These are phyloP conservation scores for Drosophila maculinotata DNA, from an alignment of 2,888 invertebrate species.

Conservation along the genomic window DNA sequence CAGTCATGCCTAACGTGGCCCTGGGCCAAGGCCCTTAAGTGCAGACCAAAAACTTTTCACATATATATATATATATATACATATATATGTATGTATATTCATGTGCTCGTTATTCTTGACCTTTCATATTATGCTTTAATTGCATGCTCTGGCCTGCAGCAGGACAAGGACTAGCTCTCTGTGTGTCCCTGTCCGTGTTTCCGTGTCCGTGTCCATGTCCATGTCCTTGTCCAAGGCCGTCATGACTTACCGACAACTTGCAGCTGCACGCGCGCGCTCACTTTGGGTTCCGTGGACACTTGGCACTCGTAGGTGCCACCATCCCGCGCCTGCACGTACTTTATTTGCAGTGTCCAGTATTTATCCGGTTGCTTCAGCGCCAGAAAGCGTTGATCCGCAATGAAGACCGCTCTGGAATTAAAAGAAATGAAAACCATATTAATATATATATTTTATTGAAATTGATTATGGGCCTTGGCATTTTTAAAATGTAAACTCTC, in stretches of 20 bases:
- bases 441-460: background rate
- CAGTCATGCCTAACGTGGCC: conserved; percentile 15
- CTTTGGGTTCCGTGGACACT: conserved; percentile 97
- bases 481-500: no score
- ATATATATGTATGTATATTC: conserved; percentile 13
- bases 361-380: conserved; percentile 87
- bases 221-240: conserved; percentile 36
- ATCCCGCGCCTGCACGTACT: conserved; percentile 95
- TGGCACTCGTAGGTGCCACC: conserved; percentile 97
- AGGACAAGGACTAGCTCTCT: conserved; percentile 25
- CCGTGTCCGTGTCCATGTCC: conserved; percentile 26
- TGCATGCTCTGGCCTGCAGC: conserved; percentile 31
- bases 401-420: conserved; percentile 89
- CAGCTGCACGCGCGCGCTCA: conserved; percentile 96
- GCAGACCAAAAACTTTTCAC: conserved; percentile 33
- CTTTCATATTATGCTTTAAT: conserved; percentile 60
- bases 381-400: conserved; percentile 96
- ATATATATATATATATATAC: conserved; percentile 7
- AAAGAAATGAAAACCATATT: background rate
- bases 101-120: conserved; percentile 56
- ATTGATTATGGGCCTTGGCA: no score
- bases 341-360: conserved; percentile 94
- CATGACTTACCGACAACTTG: conserved; percentile 94
- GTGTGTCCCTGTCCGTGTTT: conserved; percentile 20
- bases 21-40: conserved; percentile 9